Percentiles rank a stretch among this genome's conserved stretches.
Evolutionary conservation across 2,888 invertebrate species (phyloP).

Genomic region (Enchytraeus crypticus): DNA sequence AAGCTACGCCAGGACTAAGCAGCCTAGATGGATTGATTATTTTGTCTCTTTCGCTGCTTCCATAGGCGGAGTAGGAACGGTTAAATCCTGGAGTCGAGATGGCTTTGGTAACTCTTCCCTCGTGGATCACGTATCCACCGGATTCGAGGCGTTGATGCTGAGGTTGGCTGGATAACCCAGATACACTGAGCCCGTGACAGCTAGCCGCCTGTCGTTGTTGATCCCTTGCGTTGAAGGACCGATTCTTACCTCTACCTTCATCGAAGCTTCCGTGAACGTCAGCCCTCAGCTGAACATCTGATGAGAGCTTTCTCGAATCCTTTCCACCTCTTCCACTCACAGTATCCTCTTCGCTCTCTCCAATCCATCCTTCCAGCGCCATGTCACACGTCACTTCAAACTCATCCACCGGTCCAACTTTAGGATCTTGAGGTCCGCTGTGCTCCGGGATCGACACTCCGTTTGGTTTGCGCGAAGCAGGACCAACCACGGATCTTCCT

Average conservation of each 20-base stretch:
- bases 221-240: not conserved
- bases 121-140: not conserved
- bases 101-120: not conserved
- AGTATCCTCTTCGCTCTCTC: not conserved
- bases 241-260: not conserved
- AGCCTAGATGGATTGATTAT: not conserved
- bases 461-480: too few species aligned
- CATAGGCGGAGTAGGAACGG: not conserved
- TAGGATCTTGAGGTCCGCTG: too few species aligned
- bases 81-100: not conserved
- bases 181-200: too few species aligned
- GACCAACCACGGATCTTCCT: too few species aligned
- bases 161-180: too few species aligned
- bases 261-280: not conserved
- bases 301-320: not conserved
- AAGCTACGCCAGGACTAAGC: not conserved
- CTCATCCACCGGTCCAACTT: slow-evolving; percentile 1
- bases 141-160: not conserved
- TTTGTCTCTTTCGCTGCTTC: not conserved
- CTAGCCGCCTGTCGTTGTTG: too few species aligned
- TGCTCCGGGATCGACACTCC: too few species aligned
- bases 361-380: not conserved
- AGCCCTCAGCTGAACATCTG: not conserved
- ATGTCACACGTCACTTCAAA: not conserved
- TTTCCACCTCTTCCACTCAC: not conserved